Percentiles rank a stretch among this genome's conserved stretches.
These are phyloP conservation scores for Spodoptera exigua DNA, from an alignment of 2,888 invertebrate species.

Conservation along the genomic window DNA sequence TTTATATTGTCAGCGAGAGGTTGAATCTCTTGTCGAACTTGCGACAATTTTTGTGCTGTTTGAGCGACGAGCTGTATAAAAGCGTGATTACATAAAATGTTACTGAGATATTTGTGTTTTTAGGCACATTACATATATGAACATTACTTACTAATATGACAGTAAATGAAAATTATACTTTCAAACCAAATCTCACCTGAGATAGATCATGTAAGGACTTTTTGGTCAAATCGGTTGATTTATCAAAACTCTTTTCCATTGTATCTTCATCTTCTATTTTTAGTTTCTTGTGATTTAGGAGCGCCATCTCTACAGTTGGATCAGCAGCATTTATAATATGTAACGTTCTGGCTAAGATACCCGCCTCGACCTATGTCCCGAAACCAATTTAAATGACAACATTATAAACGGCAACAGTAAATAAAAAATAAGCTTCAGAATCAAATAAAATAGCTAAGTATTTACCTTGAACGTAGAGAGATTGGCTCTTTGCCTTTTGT, in stretches of 20 bases:
- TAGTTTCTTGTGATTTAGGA: constrained; percentile 86
- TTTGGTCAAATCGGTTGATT: constrained; percentile 77
- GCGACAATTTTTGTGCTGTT: constrained; percentile 88
- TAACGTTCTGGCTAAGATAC: constrained; percentile 92
- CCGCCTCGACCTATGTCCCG: constrained; percentile 91
- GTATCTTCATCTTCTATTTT: constrained; percentile 89
- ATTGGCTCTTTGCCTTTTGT: constrained; percentile 94
- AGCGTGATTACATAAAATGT: too few relatives aligned
- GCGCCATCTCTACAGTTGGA: constrained; percentile 85
- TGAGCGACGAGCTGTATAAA: constrained; percentile 88
- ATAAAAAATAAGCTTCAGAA: constrained; percentile 47
- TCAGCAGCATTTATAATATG: constrained; percentile 91
- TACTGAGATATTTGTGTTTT: too few relatives aligned
- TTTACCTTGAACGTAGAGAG: constrained; percentile 91
- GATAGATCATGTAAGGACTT: constrained; percentile 85
- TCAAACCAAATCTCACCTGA: constrained; percentile 69
- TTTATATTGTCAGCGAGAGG: constrained; percentile 88
- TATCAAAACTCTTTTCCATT: constrained; percentile 82
- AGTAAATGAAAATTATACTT: too few relatives aligned
- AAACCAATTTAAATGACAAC: constrained; percentile 36
- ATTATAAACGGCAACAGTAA: constrained; percentile 37
- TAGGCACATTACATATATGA: too few relatives aligned
- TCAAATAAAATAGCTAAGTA: constrained; percentile 35
- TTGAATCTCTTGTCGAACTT: constrained; percentile 84
- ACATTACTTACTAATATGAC: too few relatives aligned